Evolutionary conservation across 2,113 vertebrate genomes (phyloP).

Genomic region (Stegastes partitus): DNA sequence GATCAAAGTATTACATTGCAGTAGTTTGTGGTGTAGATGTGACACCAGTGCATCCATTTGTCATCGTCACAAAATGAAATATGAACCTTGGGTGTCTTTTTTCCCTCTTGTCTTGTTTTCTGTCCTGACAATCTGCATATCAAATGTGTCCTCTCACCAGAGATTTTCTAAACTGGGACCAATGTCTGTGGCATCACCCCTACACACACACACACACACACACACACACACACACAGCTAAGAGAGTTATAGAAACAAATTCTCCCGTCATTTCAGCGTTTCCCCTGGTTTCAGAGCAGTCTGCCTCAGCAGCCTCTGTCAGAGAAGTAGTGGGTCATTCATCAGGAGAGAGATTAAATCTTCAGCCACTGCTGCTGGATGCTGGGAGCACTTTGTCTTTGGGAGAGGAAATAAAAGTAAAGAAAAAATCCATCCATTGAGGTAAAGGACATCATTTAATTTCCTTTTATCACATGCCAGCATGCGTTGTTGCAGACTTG

Average conservation of each 20-base stretch:
- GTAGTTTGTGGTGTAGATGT: background rate
- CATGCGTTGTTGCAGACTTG: conserved; percentile 12
- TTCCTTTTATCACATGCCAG: conserved; percentile 42
- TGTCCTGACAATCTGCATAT: conserved; percentile 22
- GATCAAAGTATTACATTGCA: too few relatives aligned
- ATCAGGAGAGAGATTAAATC: conserved; percentile 76
- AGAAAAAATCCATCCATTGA: conserved; percentile 28
- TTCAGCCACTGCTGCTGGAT: conserved; percentile 60
- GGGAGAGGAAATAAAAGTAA: conserved; percentile 39
- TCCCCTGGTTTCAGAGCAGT: conserved; percentile 28
- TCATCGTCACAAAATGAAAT: conserved; percentile 25
- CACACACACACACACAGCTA: conserved; percentile 4
- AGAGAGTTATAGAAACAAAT: conserved; percentile 32
- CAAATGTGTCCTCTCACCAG: conserved; percentile 14
- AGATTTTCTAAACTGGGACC: conserved; percentile 10
- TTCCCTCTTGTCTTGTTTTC: conserved; percentile 31
- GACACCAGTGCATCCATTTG: background rate
- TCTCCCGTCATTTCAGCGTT: conserved; percentile 31
- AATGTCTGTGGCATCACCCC: background rate
- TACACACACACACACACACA: background rate
- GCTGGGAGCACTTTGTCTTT: conserved; percentile 62
- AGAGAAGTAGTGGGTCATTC: conserved; percentile 61
- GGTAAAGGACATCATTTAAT: conserved; percentile 41
- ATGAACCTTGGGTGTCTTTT: conserved; percentile 2
- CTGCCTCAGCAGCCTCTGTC: conserved; percentile 53